Percentiles rank a stretch among this genome's conserved stretches.
phyloP scores from a whole-genome alignment of 1,140 invertebrate species.

The Drosophila grimshawi region DNA sequence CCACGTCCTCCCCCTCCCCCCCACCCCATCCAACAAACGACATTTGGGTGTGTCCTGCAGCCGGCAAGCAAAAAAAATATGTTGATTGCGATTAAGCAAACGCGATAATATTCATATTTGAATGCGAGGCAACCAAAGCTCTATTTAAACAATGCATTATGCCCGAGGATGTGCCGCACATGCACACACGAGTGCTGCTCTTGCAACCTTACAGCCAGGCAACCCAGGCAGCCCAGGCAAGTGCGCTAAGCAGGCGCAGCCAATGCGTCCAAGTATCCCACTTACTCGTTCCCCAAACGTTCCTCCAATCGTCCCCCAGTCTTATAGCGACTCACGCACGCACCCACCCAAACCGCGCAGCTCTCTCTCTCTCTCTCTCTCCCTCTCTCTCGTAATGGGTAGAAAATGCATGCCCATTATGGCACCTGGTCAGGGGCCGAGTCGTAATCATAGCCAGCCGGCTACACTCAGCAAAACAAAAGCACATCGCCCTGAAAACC shows the following conservation, averaged over 20 bases:
- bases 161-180: conserved; percentile 55
- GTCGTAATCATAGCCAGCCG: neutral
- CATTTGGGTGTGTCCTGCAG: conserved; percentile 61
- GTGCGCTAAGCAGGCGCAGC: conserved; percentile 56
- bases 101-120: conserved; percentile 84
- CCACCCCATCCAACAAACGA: neutral
- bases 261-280: conserved; percentile 23
- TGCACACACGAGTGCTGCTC: conserved; percentile 7
- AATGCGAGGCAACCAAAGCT: conserved; percentile 70
- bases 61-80: conserved; percentile 45
- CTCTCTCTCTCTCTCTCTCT: no score
- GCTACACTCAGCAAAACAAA: no score
- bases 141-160: conserved; percentile 77
- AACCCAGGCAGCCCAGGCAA: conserved; percentile 24
- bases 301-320: neutral
- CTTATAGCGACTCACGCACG: conserved; percentile 51
- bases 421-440: conserved; percentile 67
- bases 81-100: conserved; percentile 81
- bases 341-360: conserved; percentile 66
- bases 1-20: neutral
- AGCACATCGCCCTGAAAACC: no score
- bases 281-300: no score
- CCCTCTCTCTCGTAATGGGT: conserved; percentile 49
- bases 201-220: neutral
- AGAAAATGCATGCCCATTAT: conserved; percentile 77